These are phyloP conservation scores for Pelagia noctiluca DNA, from an alignment of 30 jellyfish, hydroid and myxozoan genomes.

Conservation along the genomic window DNA sequence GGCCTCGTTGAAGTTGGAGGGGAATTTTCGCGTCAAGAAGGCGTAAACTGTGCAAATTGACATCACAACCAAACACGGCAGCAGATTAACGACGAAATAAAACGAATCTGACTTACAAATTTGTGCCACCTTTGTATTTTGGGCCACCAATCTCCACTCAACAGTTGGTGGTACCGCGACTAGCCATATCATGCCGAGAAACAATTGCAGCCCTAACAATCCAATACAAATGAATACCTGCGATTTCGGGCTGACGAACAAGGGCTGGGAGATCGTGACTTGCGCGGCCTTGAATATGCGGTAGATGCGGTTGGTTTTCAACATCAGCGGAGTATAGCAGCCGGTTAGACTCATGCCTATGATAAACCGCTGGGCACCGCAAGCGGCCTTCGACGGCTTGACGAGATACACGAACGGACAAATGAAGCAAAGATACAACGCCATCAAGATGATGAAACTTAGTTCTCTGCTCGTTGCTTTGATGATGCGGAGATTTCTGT, in stretches of 20 bases:
- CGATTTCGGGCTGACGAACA: constrained; percentile 82
- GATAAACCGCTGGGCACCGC: constrained; percentile 75
- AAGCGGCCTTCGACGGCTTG: constrained; percentile 48
- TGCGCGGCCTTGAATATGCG: constrained; percentile 86
- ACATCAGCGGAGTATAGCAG: constrained; percentile 90
- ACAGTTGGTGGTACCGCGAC: constrained; percentile 77
- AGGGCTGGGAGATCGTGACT: constrained; percentile 41
- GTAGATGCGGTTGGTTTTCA: constrained; percentile 89
- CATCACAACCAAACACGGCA: constrained; percentile 82
- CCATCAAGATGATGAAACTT: constrained; percentile 51
- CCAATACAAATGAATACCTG: constrained; percentile 76
- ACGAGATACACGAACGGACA: constrained; percentile 57
- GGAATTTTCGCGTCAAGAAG: constrained; percentile 91
- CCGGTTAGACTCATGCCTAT: constrained; percentile 79
- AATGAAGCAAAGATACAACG: constrained; percentile 66
- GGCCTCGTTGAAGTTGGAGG: constrained; percentile 92
- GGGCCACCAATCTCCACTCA: constrained; percentile 11
- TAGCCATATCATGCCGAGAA: constrained; percentile 88
- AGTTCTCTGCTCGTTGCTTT: constrained; percentile 81
- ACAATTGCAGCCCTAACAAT: constrained; percentile 71
- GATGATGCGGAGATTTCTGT: constrained; percentile 50
- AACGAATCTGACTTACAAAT: constrained; percentile 65
- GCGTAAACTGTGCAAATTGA: constrained; percentile 86
- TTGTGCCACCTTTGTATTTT: constrained; percentile 46
- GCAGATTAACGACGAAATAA: constrained; percentile 67